phyloP scores from a whole-genome alignment of 2,888 invertebrate genomes.

The Ichneumoninae sp. region DNA sequence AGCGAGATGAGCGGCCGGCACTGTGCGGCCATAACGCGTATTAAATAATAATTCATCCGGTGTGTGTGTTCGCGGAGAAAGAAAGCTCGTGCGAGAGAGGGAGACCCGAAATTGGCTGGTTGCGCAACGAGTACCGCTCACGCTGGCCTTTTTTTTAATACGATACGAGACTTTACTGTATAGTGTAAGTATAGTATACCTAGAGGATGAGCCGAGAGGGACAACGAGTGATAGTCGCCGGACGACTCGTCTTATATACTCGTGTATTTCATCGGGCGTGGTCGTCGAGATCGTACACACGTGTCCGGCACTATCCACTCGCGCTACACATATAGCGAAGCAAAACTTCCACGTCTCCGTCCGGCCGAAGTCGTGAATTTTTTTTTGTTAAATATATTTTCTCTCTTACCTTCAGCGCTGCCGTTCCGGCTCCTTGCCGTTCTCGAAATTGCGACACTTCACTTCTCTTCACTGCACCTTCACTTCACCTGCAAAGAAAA shows the following conservation, averaged over 20 bases:
- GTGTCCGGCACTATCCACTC: conserved; percentile 9
- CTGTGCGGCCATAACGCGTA: conserved; percentile 68
- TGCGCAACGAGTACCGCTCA: conserved; percentile 64
- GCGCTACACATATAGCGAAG: neutral
- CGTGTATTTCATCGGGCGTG: conserved; percentile 69
- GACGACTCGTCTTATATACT: conserved; percentile 38
- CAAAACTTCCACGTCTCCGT: neutral
- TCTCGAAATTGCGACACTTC: neutral
- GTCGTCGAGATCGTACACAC: conserved; percentile 56
- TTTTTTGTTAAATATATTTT: neutral
- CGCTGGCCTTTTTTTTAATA: conserved; percentile 33
- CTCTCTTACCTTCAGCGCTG: neutral
- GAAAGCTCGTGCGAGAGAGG: conserved; percentile 34
- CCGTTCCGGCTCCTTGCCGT: neutral
- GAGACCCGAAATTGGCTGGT: conserved; percentile 61
- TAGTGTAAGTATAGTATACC: conserved; percentile 14
- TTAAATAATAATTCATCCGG: conserved; percentile 73
- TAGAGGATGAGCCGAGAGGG: conserved; percentile 5
- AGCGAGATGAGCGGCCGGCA: conserved; percentile 42
- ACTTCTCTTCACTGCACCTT: neutral
- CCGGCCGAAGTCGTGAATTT: neutral
- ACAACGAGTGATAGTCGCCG: conserved; percentile 17
- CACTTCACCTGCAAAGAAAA: neutral
- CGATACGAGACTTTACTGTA: conserved; percentile 15
- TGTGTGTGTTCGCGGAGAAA: conserved; percentile 48